Conservation (phyloP, 2,797 vertebrate genomes). For the Toxotes lorentzi region DNA sequence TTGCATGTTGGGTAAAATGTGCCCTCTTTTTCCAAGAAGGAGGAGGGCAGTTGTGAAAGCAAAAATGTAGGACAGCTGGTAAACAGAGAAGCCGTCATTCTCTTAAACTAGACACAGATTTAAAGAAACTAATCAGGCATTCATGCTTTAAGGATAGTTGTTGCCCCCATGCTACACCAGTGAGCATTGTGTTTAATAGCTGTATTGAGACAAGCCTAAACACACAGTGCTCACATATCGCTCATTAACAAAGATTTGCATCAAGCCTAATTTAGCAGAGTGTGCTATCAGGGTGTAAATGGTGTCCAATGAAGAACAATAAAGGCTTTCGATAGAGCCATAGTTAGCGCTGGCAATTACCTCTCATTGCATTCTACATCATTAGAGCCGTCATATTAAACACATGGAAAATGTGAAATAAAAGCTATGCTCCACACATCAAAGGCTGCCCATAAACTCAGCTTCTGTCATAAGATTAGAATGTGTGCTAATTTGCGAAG, state of each 20-base stretch:
- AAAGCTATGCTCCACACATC: slow-evolving; percentile 61
- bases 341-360: slow-evolving; percentile 75
- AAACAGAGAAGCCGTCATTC: slow-evolving; percentile 60
- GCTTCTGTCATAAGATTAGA: slow-evolving; percentile 46
- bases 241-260: slow-evolving; percentile 80
- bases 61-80: slow-evolving; percentile 72
- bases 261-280: slow-evolving; percentile 78
- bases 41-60: slow-evolving; percentile 58
- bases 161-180: slow-evolving; percentile 56
- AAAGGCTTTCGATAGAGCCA: slow-evolving; percentile 67
- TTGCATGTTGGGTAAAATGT: slow-evolving; percentile 78
- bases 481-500: slow-evolving; percentile 50
- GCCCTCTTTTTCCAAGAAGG: slow-evolving; percentile 54
- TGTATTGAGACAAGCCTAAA: slow-evolving; percentile 66
- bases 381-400: slow-evolving; percentile 75
- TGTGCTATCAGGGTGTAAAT: slow-evolving; percentile 75
- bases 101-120: slow-evolving; percentile 67
- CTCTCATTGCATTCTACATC: slow-evolving; percentile 73
- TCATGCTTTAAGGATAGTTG: slow-evolving; percentile 44
- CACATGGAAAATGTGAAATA: slow-evolving; percentile 75
- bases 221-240: slow-evolving; percentile 69
- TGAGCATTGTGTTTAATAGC: slow-evolving; percentile 63
- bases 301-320: slow-evolving; percentile 80
- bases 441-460: slow-evolving; percentile 56
- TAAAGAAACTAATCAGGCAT: slow-evolving; percentile 70